These are phyloP conservation scores for Sus cebifrons DNA, from an alignment of 2,797 vertebrate species.

Conservation along the genomic window DNA sequence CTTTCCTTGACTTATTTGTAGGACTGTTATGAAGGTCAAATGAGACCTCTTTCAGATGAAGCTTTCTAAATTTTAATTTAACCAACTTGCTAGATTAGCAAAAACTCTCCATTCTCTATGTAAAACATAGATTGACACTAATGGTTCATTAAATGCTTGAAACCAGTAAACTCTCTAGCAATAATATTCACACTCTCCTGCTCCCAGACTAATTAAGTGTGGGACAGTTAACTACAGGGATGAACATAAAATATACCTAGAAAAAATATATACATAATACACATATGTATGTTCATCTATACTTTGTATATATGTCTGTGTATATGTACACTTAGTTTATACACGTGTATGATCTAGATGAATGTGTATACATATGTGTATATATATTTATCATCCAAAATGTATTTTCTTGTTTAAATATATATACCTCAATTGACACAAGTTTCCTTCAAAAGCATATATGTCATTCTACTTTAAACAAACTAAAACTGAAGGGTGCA, in stretches of 20 bases:
- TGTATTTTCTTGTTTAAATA: neutral
- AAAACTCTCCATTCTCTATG: conserved; percentile 45
- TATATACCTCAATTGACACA: neutral
- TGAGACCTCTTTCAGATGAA: neutral
- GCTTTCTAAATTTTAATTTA: conserved; percentile 61
- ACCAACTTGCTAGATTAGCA: conserved; percentile 37
- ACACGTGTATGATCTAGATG: neutral
- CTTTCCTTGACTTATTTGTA: neutral
- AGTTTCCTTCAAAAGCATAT: conserved; percentile 48
- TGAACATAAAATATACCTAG: neutral
- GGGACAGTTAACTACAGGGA: neutral
- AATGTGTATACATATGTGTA: neutral
- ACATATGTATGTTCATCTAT: neutral
- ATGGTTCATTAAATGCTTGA: conserved; percentile 19
- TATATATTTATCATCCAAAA: neutral
- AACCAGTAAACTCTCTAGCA: conserved; percentile 42
- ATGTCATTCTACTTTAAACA: conserved; percentile 47
- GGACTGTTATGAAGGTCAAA: conserved; percentile 4
- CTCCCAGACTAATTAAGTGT: neutral
- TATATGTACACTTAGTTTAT: neutral
- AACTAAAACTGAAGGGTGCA: conserved; percentile 38
- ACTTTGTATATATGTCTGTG: neutral
- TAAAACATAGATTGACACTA: conserved; percentile 26
- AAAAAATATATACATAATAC: neutral
- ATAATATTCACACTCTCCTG: conserved; percentile 27